phyloP scores from a whole-genome alignment of 2,797 vertebrate genomes.

The Allobates femoralis region DNA sequence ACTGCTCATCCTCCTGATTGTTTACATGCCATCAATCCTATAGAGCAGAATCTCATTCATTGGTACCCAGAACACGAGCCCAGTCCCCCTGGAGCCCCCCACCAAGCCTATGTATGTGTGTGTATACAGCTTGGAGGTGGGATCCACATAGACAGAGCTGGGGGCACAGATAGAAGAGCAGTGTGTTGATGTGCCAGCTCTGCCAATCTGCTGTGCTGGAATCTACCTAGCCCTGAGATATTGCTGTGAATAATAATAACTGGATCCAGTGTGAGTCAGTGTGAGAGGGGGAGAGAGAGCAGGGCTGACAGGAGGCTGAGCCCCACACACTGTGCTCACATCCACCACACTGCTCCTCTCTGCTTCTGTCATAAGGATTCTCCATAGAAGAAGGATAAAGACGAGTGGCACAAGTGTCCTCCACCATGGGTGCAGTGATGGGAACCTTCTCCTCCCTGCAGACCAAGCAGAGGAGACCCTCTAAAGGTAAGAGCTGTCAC shows the following conservation, averaged over 20 bases:
- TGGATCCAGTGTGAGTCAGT: slow-evolving; percentile 72
- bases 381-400: slow-evolving; percentile 63
- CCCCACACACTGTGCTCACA: slow-evolving; percentile 73
- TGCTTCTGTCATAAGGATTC: slow-evolving; percentile 61
- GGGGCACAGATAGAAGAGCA: slow-evolving; percentile 16
- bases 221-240: slow-evolving; percentile 74
- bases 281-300: slow-evolving; percentile 56
- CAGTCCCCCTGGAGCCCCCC: slow-evolving; percentile 64
- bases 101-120: slow-evolving; percentile 64
- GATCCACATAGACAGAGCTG: slow-evolving; percentile 69
- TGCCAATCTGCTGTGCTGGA: slow-evolving; percentile 67
- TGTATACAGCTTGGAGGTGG: slow-evolving; percentile 71
- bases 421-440: slow-evolving; percentile 94
- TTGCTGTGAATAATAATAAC: slow-evolving; percentile 74
- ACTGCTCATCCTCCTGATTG: slow-evolving; percentile 61
- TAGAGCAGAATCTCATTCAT: slow-evolving; percentile 70
- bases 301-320: slow-evolving; percentile 73
- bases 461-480: slow-evolving; percentile 94
- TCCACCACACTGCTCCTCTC: slow-evolving; percentile 65
- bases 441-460: slow-evolving; percentile 97
- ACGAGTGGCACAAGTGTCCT: slow-evolving; percentile 68
- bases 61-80: slow-evolving; percentile 69
- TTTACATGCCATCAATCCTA: slow-evolving; percentile 62
- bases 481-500: slow-evolving; percentile 86
- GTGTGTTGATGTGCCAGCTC: slow-evolving; percentile 70